A percentile compares a stretch with the other conserved stretches of the same genome.
Evolutionary conservation across 1,140 invertebrate genomes (phyloP).

Genomic region (Trinorchestia longiramus): DNA sequence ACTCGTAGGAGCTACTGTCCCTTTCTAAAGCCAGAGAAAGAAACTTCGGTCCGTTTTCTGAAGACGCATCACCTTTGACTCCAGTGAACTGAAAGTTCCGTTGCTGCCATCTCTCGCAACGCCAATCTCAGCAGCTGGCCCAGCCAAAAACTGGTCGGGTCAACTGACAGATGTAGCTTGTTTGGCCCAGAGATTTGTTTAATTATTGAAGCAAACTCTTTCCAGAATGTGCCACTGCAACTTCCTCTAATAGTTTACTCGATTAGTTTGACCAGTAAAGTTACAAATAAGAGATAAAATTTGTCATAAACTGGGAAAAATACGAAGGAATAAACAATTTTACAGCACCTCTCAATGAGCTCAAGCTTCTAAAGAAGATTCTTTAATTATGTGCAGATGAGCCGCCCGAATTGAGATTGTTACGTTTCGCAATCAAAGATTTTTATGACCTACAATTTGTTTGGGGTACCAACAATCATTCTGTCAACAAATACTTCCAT

Average conservation of each 20-base stretch:
- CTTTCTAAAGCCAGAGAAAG: not conserved
- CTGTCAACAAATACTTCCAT: not conserved
- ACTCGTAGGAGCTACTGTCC: slow-evolving; percentile 13
- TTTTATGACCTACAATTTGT: not conserved
- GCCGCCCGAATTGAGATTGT: not conserved
- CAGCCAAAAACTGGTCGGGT: not conserved
- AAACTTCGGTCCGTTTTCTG: not conserved
- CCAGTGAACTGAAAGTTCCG: not conserved
- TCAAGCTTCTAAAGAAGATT: not conserved
- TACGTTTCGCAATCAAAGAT: not conserved
- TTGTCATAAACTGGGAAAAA: no score
- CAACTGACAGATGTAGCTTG: not conserved
- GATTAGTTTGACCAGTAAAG: no score
- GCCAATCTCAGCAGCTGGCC: not conserved
- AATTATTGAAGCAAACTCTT: not conserved
- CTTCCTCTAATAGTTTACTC: not conserved
- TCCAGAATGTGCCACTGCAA: not conserved
- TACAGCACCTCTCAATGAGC: not conserved
- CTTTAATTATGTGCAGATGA: not conserved
- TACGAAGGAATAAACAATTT: not conserved
- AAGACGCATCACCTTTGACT: slow-evolving; percentile 42
- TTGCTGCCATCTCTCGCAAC: not conserved
- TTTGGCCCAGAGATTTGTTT: not conserved
- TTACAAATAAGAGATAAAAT: no score
- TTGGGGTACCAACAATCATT: not conserved